Evolutionary conservation across 2,888 invertebrate genomes (phyloP), one percentile per base, ranked within the genome.

Genomic region (Scrobipalpa costella): DNA sequence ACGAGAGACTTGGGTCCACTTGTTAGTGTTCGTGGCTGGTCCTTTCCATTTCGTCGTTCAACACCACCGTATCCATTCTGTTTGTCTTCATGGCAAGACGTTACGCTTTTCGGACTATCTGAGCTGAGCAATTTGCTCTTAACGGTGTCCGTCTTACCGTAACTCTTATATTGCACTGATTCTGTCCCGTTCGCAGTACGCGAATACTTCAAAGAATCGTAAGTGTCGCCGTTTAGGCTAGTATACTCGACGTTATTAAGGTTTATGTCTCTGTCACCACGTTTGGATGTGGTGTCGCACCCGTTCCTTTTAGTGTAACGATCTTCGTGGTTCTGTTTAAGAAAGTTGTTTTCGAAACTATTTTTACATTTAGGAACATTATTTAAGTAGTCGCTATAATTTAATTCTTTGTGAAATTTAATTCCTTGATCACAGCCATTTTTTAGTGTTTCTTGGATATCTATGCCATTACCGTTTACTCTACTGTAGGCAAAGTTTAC

Each of bases 311-410:
- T 91, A 71, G 70, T 84, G 71, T 86, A 85, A 73, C 88, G 88
- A 72, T 90, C 90, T 73, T 90, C 90, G 66, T 84, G 84, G 75
- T 78, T 89, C 73, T 89, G 90, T 78, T 90, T 90, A 67, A 91
- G 85, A 78, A 91, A 91, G 76, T 82, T 90, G 77, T 84, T 90
- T 83, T 91, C 91, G 76, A 90, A 90, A 84, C 88, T 90, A 85
- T 81, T 86, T 80, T 90, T 91, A 84, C 86, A 87, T 85, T 90
- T 91, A 90, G 91, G 90, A 90, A 91, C 91, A 86, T 89, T 90
- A 77, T 85, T 89, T 77, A 88, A 79, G 79, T 89, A 90, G 77
- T 91, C 88, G 80, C 79, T 86, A 87, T 84, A 89, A 73, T 79
- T 81, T 82, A 86, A 78, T 75, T 90, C 88, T 80, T 88, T 86